Evolutionary conservation across 2,797 vertebrate species (phyloP).

Genomic region (Lagodon rhomboides): DNA sequence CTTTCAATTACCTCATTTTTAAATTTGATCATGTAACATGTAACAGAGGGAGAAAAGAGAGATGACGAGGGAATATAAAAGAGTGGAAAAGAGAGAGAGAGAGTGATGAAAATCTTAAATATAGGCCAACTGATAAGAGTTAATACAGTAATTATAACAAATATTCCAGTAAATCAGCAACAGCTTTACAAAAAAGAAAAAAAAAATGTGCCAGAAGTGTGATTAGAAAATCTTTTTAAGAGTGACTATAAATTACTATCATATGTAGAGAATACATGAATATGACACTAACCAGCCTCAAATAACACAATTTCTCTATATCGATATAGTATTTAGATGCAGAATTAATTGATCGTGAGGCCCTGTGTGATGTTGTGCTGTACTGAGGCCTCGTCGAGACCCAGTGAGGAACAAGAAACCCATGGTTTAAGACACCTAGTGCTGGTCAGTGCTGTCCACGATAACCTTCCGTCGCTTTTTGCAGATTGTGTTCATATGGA

Average conservation of each 20-base stretch:
- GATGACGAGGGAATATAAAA: slow-evolving; percentile 73
- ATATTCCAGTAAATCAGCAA: slow-evolving; percentile 63
- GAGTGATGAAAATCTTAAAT: slow-evolving; percentile 68
- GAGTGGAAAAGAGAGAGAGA: slow-evolving; percentile 66
- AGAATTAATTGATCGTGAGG: slow-evolving; percentile 70
- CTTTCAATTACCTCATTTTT: slow-evolving; percentile 84
- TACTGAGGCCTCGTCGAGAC: slow-evolving; percentile 66
- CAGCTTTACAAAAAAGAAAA: slow-evolving; percentile 62
- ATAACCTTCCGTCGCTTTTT: slow-evolving; percentile 38
- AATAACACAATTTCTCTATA: slow-evolving; percentile 77
- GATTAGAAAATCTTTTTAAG: slow-evolving; percentile 70
- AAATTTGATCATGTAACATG: slow-evolving; percentile 78
- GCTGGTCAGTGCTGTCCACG: slow-evolving; percentile 72
- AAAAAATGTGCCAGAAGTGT: slow-evolving; percentile 63
- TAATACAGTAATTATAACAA: slow-evolving; percentile 72
- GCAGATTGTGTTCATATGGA: slow-evolving; percentile 80
- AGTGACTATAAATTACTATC: slow-evolving; percentile 77
- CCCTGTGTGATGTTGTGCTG: slow-evolving; percentile 80
- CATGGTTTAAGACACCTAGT: slow-evolving; percentile 77
- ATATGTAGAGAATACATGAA: slow-evolving; percentile 80
- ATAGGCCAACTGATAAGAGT: slow-evolving; percentile 64
- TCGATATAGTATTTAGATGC: slow-evolving; percentile 73
- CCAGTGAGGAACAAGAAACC: slow-evolving; percentile 68
- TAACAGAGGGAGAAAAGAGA: slow-evolving; percentile 57
- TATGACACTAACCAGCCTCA: slow-evolving; percentile 73